phyloP scores from a whole-genome alignment of 2,113 vertebrate species.

The Mirza zaza region DNA sequence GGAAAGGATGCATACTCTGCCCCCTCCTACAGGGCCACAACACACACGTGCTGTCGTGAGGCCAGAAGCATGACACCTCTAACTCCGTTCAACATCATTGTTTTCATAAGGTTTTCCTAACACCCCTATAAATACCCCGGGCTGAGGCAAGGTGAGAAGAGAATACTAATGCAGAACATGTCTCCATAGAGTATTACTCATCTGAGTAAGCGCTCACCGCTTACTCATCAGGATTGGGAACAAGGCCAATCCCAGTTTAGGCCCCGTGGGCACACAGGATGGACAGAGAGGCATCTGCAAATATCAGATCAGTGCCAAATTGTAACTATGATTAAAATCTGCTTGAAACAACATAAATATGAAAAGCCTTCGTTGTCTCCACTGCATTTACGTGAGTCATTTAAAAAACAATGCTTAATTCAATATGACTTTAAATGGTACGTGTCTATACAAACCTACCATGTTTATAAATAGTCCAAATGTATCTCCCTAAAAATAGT shows the following conservation, averaged over 20 bases:
- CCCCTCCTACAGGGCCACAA: neutral
- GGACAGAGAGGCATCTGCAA: constrained; percentile 26
- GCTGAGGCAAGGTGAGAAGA: neutral
- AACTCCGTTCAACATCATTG: neutral
- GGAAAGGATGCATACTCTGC: neutral
- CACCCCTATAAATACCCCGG: neutral
- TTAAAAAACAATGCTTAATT: constrained; percentile 50
- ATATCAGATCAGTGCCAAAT: constrained; percentile 31
- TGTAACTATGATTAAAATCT: constrained; percentile 42
- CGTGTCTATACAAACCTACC: constrained; percentile 25
- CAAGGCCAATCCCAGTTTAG: neutral
- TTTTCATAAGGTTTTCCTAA: neutral
- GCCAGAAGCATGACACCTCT: neutral
- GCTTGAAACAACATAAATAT: constrained; percentile 54
- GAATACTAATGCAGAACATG: neutral
- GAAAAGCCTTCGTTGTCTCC: constrained; percentile 14
- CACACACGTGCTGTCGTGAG: neutral
- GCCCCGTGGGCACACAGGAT: neutral
- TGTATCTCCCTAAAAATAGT: constrained; percentile 6
- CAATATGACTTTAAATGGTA: constrained; percentile 25
- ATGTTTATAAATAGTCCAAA: constrained; percentile 40
- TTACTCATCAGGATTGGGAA: neutral
- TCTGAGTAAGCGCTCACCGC: neutral
- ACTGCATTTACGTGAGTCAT: neutral
- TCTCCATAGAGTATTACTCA: neutral